Conservation (phyloP, 2,113 vertebrate genomes). For the Oncorhynchus mykiss region DNA sequence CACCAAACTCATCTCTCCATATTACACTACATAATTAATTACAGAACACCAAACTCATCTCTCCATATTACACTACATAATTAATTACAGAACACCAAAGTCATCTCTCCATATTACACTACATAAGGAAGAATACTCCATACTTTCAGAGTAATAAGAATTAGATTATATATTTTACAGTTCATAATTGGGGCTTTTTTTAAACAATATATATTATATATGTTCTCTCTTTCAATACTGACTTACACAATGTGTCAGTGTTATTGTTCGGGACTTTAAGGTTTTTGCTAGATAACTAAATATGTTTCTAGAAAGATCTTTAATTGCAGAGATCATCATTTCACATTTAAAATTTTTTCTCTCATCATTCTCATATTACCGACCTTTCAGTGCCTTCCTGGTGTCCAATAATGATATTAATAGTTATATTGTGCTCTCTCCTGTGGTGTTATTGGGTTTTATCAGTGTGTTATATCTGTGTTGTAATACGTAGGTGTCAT, state of each 20-base stretch:
- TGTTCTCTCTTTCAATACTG: background rate
- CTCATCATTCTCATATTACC: background rate
- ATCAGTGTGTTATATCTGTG: conserved; percentile 57
- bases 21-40: no score
- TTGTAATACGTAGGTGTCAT: conserved; percentile 69
- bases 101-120: background rate
- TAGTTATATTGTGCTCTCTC: background rate
- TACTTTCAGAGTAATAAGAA: background rate
- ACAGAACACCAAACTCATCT: no score
- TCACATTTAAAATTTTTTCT: background rate
- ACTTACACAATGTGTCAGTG: background rate
- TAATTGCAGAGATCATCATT: background rate
- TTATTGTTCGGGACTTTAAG: background rate
- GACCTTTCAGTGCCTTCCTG: background rate
- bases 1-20: background rate
- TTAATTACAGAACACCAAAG: background rate
- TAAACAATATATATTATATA: background rate
- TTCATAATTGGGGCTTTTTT: background rate
- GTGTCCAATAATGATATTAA: background rate
- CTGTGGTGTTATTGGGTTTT: no score
- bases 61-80: background rate
- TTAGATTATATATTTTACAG: background rate
- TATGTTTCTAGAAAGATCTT: background rate
- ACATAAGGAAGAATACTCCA: background rate
- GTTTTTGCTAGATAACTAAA: background rate